A percentile compares a stretch with the other conserved stretches of the same genome.
These are phyloP conservation scores for Sorex maritimensis DNA, from an alignment of 2,797 vertebrate genomes.

Conservation along the genomic window DNA sequence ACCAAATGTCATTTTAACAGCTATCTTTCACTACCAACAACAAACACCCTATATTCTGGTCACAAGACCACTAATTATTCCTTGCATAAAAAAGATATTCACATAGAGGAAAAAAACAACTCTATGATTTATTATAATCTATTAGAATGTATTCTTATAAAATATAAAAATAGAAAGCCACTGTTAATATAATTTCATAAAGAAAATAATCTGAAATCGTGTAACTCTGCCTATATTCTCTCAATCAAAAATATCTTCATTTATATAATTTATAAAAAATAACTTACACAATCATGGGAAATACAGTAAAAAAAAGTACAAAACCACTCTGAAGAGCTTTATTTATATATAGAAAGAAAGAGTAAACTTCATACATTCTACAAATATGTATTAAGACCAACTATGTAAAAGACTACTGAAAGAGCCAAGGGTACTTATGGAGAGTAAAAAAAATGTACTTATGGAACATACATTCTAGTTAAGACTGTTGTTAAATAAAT, in stretches of 20 bases:
- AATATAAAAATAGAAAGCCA: constrained; percentile 33
- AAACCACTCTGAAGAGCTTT: constrained; percentile 14
- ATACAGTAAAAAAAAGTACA: constrained; percentile 20
- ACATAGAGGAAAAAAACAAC: background rate
- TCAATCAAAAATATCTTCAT: background rate
- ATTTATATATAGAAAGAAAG: background rate
- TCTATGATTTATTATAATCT: background rate
- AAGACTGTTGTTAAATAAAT: constrained; percentile 50
- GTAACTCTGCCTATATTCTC: background rate
- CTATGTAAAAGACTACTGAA: background rate
- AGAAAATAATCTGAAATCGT: background rate
- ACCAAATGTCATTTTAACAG: background rate
- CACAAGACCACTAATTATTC: constrained; percentile 10
- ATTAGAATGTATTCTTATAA: background rate
- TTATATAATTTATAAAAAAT: constrained; percentile 31
- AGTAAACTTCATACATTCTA: background rate
- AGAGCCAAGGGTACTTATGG: background rate
- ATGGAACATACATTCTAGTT: background rate
- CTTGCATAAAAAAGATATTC: constrained; percentile 14
- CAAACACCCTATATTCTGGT: constrained; percentile 12
- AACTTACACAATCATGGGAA: constrained; percentile 56
- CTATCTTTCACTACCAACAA: background rate
- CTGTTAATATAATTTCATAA: constrained; percentile 4
- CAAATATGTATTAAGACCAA: background rate
- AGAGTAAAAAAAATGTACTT: background rate